Evolutionary conservation across 2,113 vertebrate genomes (phyloP), one percentile per base, ranked within the genome.

Genomic region (Desmodus rotundus): DNA sequence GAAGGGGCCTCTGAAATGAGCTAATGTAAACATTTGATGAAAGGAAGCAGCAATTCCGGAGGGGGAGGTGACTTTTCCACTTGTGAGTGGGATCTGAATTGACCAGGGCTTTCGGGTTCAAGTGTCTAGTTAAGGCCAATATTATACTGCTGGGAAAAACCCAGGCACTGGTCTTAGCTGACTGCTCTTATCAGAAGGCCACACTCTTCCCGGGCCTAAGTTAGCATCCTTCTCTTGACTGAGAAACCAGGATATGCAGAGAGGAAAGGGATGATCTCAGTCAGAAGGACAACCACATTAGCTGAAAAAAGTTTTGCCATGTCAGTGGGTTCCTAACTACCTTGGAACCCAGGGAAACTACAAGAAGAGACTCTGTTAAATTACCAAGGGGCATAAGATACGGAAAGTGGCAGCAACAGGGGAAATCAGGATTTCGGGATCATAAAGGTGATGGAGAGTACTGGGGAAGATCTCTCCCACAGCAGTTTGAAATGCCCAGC

Each of bases 1-100:
- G 91, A 85, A 74, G 73, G 54, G 38, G 31, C 45, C 74, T 94
- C 73, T 82, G 73, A 91, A 92, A 38, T 67, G 58, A 96, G 73
- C 58, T 56, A 76, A 58, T 50, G 3, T 26, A 58, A 74, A 47
- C 22, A 36, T 87, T 94, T 92, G 70, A 77, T 76, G 52, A 76
- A 93, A 93, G 61, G 73, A 63, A 96, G 89, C 54, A 70, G 65
- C 45, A 94, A 77, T 54, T 78, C 3, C 26, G 94, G 47, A 84
- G 38, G 14, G 91, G 77, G 77, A 95, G 88, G 58, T 89, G 74
- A 67, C 78, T 94, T 88, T 68, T 13, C 28, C 77, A n/a, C 56
- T 50, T 54, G 5, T 50, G 63, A 86, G 72, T 81, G 67, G 76
- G 63, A 77, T 82, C 47, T 77, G 77, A 81, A 77, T 41, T 65